Percentiles rank a stretch among this genome's conserved stretches.
Conservation (phyloP, 1,140 invertebrate genomes). For the Drosophila pectinifera region DNA sequence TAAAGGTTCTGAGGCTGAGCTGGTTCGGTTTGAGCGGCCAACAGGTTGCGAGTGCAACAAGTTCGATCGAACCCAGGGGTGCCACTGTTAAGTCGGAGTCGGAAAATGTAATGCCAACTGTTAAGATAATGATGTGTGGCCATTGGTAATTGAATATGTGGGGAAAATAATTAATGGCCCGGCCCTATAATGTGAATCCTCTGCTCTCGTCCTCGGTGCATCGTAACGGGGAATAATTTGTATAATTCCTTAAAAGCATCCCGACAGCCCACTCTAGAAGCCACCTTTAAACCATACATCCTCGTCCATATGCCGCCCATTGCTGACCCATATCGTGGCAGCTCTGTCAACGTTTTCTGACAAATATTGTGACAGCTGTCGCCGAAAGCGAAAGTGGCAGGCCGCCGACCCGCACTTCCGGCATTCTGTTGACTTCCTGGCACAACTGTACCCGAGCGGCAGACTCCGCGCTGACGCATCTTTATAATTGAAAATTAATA, state of each 20-base stretch:
- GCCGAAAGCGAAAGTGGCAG: slow-evolving; percentile 46
- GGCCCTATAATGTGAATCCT: slow-evolving; percentile 1
- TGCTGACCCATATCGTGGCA: slow-evolving; percentile 49
- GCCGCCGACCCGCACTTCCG: slow-evolving; percentile 51
- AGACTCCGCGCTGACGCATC: slow-evolving; percentile 25
- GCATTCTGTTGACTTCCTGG: slow-evolving; percentile 25
- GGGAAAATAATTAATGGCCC: slow-evolving; percentile 35
- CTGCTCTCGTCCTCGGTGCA: neutral
- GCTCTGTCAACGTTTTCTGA: slow-evolving; percentile 54
- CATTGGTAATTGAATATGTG: slow-evolving; percentile 55
- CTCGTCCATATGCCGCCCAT: slow-evolving; percentile 25
- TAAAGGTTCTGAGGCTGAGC: neutral
- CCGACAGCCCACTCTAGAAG: neutral
- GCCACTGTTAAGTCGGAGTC: slow-evolving; percentile 18
- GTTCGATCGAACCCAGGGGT: slow-evolving; percentile 17
- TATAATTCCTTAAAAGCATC: slow-evolving; percentile 13
- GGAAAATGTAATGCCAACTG: slow-evolving; percentile 7
- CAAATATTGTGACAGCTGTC: slow-evolving; percentile 64
- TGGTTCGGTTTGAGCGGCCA: neutral
- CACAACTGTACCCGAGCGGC: slow-evolving; percentile 28
- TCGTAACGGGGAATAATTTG: slow-evolving; percentile 2
- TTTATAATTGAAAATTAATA: slow-evolving; percentile 78
- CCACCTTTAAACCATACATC: neutral
- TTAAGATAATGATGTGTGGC: slow-evolving; percentile 34
- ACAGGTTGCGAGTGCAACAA: slow-evolving; percentile 9